phyloP scores from a whole-genome alignment of 2,113 vertebrate genomes.

The Tretioscincus oriximinensis region DNA sequence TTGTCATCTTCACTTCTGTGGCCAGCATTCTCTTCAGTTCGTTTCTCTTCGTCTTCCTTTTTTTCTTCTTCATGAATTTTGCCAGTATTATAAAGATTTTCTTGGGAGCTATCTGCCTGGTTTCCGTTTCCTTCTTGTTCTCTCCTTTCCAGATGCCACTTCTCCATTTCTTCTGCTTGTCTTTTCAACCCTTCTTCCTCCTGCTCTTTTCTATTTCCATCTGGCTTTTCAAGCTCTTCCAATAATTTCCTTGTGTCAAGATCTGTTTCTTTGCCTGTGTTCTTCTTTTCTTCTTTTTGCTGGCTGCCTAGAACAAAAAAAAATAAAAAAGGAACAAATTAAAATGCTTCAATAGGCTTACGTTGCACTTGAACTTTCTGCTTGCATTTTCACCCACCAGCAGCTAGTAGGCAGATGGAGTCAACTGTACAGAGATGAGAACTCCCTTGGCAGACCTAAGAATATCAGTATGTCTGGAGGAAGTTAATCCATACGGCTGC shows the following conservation, averaged over 20 bases:
- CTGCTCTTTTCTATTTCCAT: constrained; percentile 57
- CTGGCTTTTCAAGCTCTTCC: constrained; percentile 56
- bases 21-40: constrained; percentile 42
- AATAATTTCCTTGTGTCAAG: constrained; percentile 64
- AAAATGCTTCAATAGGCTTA: neutral
- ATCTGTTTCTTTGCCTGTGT: constrained; percentile 52
- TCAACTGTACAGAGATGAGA: too few species aligned
- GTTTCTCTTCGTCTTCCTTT: constrained; percentile 32
- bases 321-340: constrained; percentile 20
- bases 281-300: constrained; percentile 72
- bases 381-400: neutral
- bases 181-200: constrained; percentile 62
- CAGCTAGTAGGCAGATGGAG: too few species aligned
- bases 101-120: neutral
- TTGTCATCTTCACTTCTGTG: constrained; percentile 48
- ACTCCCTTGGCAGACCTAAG: too few species aligned
- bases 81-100: constrained; percentile 9
- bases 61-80: constrained; percentile 43
- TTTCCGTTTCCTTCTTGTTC: constrained; percentile 53
- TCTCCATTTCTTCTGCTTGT: constrained; percentile 61
- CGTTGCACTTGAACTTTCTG: neutral
- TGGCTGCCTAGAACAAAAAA: constrained; percentile 74
- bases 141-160: constrained; percentile 45
- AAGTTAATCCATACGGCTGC: too few species aligned
- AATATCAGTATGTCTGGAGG: too few species aligned